A percentile compares a stretch with the other conserved stretches of the same genome.
Evolutionary conservation across 2,888 invertebrate species (phyloP).

Genomic region (Polyommatus iphigenia): DNA sequence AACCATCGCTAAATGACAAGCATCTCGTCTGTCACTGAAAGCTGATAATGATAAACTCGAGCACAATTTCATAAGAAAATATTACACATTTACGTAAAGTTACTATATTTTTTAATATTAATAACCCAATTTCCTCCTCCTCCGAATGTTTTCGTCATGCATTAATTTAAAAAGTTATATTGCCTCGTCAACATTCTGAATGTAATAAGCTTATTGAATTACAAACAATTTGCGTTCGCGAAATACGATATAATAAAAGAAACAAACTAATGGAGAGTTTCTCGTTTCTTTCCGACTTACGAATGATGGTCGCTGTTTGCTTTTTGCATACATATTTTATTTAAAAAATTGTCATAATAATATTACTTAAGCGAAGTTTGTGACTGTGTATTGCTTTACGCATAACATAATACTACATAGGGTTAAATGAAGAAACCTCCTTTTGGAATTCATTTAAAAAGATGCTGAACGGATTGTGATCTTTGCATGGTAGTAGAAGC

Average conservation of each 20-base stretch:
- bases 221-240: slow-evolving; percentile 30
- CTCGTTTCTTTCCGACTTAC: not conserved
- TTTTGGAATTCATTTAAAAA: no score
- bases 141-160: slow-evolving; percentile 57
- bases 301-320: not conserved
- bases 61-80: slow-evolving; percentile 17
- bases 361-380: not conserved
- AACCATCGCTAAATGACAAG: not conserved
- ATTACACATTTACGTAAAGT: slow-evolving; percentile 31
- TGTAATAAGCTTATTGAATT: slow-evolving; percentile 41
- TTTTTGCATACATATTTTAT: not conserved
- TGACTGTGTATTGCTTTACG: not conserved
- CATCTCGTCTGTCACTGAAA: not conserved
- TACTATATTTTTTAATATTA: slow-evolving; percentile 39
- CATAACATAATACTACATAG: no score
- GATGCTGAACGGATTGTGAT: no score
- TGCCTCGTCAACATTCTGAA: slow-evolving; percentile 46
- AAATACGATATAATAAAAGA: slow-evolving; percentile 10
- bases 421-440: no score
- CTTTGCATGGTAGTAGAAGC: no score
- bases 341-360: not conserved
- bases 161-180: slow-evolving; percentile 74
- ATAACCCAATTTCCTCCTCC: slow-evolving; percentile 45
- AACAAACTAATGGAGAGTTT: slow-evolving; percentile 22
- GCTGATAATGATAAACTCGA: not conserved